Conservation (phyloP, 1,140 invertebrate species). For the Conus betulinus region DNA sequence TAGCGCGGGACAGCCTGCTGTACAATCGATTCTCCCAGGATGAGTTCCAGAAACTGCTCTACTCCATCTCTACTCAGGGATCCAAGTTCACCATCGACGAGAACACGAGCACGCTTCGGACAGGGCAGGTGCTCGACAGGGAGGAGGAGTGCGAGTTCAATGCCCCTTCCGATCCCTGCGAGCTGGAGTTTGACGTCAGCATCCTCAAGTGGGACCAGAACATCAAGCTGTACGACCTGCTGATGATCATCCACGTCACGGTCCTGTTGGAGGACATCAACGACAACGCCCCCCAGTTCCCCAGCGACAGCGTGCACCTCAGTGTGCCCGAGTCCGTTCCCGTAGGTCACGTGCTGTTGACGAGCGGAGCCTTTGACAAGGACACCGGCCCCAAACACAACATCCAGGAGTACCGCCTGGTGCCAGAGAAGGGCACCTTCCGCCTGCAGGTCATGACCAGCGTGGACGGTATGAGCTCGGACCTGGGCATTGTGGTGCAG, state of each 20-base stretch:
- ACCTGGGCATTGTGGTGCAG: slow-evolving; percentile 61
- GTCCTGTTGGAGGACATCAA: slow-evolving; percentile 84
- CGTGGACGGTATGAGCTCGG: slow-evolving; percentile 53
- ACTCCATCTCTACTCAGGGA: slow-evolving; percentile 64
- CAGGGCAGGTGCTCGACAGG: slow-evolving; percentile 58
- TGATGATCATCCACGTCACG: slow-evolving; percentile 67
- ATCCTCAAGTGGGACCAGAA: slow-evolving; percentile 51
- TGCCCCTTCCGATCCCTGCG: slow-evolving; percentile 48
- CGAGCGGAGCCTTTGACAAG: slow-evolving; percentile 65
- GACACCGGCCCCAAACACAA: slow-evolving; percentile 81
- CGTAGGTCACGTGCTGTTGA: slow-evolving; percentile 83
- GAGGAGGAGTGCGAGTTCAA: slow-evolving; percentile 59
- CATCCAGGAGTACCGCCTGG: slow-evolving; percentile 60
- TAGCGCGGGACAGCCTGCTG: slow-evolving; percentile 62
- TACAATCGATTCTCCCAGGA: slow-evolving; percentile 58
- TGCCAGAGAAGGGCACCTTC: slow-evolving; percentile 66
- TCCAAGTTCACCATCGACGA: slow-evolving; percentile 63
- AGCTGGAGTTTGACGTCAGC: slow-evolving; percentile 62
- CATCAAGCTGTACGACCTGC: slow-evolving; percentile 53
- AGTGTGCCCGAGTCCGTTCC: slow-evolving; percentile 74
- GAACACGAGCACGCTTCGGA: slow-evolving; percentile 61
- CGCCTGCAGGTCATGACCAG: slow-evolving; percentile 57
- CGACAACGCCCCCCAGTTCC: slow-evolving; percentile 93
- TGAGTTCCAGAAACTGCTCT: slow-evolving; percentile 62
- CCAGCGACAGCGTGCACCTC: slow-evolving; percentile 50